Evolutionary conservation across 2,888 invertebrate species (phyloP), one percentile per base, ranked within the genome.

Genomic region (Oxystoma pomonae): DNA sequence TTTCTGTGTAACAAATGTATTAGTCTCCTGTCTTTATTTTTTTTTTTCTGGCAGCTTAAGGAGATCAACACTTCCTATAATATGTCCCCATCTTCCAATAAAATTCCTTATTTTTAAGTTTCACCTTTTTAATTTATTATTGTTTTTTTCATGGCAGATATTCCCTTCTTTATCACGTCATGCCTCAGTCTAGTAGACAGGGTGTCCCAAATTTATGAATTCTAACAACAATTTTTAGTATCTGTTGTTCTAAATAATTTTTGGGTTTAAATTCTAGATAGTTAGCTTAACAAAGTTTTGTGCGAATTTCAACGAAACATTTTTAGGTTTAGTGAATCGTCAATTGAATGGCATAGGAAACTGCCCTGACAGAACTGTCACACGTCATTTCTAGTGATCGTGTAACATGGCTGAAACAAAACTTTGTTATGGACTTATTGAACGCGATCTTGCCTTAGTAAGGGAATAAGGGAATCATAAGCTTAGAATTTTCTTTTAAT

Each of bases 1-100:
- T 35, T 35, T 35, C 35, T 35, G 3, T 35, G 12, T 3, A 12
- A 35, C 12, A 35, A 35, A 35, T 35, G 35, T 35, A 12, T 7
- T 35, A 7, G 12, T 3, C 35, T 12, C 35, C 35, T 35, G 12
- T 35, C 12, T 35, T 35, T n/a, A n/a, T n/a, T 75, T 77, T 78
- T 78, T 74, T 74, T 79, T 83, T 83, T 83, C 81, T 81, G 81
- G 82, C 84, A 84, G 84, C 84, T 81, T 84, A 85, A 83, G 84
- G 84, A 84, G 84, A 84, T 81, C 83, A 82, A 80, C 78, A 78
- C 79, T 80, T 35, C 35, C 35, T 35, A 35, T 35, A 35, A 7
- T 72, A 74, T 74, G 76, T 78, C 78, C 78, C 78, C 75, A 73
- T 71, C 74, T 65, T 64, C 67, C 67, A 55, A 35, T 7, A 3